A percentile compares a stretch with the other conserved stretches of the same genome.
Evolutionary conservation across 2,113 vertebrate species (phyloP).

Genomic region (Lophius piscatorius): DNA sequence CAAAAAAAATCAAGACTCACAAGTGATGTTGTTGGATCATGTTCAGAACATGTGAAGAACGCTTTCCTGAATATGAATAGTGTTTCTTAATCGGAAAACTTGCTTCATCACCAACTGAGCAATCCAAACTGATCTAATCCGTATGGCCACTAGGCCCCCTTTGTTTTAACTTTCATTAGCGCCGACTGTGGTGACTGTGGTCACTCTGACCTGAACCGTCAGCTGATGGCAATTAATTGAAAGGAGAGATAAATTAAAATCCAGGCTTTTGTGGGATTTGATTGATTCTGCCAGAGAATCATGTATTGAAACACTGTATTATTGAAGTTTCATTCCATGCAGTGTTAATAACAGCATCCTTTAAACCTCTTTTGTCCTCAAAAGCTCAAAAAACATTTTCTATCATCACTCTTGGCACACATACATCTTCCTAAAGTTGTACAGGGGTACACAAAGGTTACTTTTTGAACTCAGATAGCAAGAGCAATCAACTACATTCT

Average conservation of each 20-base stretch:
- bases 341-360: slow-evolving; percentile 11
- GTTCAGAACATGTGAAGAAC: slow-evolving; percentile 12
- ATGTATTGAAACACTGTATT: slow-evolving; percentile 12
- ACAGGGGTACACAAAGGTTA: slow-evolving; percentile 6
- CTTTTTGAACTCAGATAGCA: neutral
- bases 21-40: neutral
- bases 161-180: slow-evolving; percentile 27
- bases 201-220: slow-evolving; percentile 11
- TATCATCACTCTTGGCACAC: too few species aligned
- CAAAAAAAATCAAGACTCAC: slow-evolving; percentile 2
- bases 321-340: neutral
- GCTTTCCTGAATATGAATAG: neutral
- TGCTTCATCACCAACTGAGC: neutral
- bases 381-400: slow-evolving; percentile 5
- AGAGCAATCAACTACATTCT: slow-evolving; percentile 16
- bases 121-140: slow-evolving; percentile 5
- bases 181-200: neutral
- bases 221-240: slow-evolving; percentile 5
- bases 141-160: neutral
- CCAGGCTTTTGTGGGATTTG: neutral
- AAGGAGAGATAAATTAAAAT: slow-evolving; percentile 6
- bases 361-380: slow-evolving; percentile 14
- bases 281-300: slow-evolving; percentile 1
- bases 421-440: neutral
- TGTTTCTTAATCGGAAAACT: slow-evolving; percentile 6